phyloP scores from a whole-genome alignment of 1,140 invertebrate genomes.

The Rhagoletis zephyria region DNA sequence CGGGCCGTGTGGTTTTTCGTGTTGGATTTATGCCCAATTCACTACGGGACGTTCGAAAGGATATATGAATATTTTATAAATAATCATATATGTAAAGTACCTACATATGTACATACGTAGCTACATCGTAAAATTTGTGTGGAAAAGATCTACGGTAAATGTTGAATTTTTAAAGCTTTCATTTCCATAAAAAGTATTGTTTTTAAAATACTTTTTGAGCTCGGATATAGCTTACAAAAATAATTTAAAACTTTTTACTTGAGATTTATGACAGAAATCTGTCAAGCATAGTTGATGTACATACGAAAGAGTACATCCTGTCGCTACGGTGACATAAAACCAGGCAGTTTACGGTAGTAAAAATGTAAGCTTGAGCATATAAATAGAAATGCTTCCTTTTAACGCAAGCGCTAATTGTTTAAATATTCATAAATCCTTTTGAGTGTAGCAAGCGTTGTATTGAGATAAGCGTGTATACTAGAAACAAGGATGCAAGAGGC shows the following conservation, averaged over 20 bases:
- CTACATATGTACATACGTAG: not conserved
- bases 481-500: no score
- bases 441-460: no score
- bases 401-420: no score
- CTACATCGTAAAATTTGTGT: not conserved
- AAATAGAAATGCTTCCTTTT: no score
- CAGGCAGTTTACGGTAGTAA: no score
- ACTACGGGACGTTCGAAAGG: not conserved
- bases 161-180: constrained; percentile 35
- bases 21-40: constrained; percentile 18
- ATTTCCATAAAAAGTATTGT: constrained; percentile 47
- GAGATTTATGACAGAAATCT: constrained; percentile 8
- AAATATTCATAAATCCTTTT: no score
- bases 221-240: not conserved
- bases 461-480: no score
- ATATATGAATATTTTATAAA: constrained; percentile 35
- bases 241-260: constrained; percentile 29
- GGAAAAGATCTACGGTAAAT: not conserved
- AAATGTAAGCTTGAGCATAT: no score
- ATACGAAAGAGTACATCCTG: not conserved
- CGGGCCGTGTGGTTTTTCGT: not conserved
- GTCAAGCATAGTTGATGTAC: constrained; percentile 24
- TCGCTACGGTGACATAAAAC: no score
- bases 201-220: constrained; percentile 6
- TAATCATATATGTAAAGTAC: not conserved